Base-by-base conservation (phyloP, 2,888 invertebrate species). In the Cosmia trapezina region DNA sequence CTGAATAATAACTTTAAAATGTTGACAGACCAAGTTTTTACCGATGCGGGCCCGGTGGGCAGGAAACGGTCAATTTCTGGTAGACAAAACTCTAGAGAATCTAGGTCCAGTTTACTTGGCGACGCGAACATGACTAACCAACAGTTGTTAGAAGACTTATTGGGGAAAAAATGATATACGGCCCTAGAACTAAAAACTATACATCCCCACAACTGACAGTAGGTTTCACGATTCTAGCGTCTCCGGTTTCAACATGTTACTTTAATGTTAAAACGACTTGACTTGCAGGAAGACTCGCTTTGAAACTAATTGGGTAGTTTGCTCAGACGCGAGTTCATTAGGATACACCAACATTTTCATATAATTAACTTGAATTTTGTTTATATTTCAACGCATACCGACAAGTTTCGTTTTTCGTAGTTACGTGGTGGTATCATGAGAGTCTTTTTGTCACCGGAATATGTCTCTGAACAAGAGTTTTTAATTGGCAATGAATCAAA, bases 1-100 rank as follows among this genome's bases (percentile, higher is more conserved):
- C 77, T 96, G 51, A 95, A 96, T 81, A 94, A 96, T 80, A 95
- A 96, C 78, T 95, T 96, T 63, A 94, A 95, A 87, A 91, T 92
- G 83, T 82, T 96, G 49, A 91, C 94, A 0, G 93, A 95, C 1
- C 93, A 94, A 78, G 91, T 93, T n/a, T 85, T 93, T n/a, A 78
- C 79, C 12, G 94, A 94, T 0, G 68, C 68, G 6, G 77, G 82
- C 0, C 90, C 91, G 0, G 76, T 87, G 1, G 68, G 60, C 0
- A 91, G 94, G 51, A 95, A 95, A 79, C 88, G 96, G 19, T 91
- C 94, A 0, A 88, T 95, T 47, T 91, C 94, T 2, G 90, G 93
- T 4, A 89, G 93, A 74, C 86, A 87, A 51, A 88, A 84, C 54
- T 92, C 93, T 0, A 89, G 86, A 63, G 93, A 93, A 47, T 83